These are phyloP conservation scores for Anhinga anhinga DNA, from an alignment of 2,113 vertebrate genomes.

Conservation along the genomic window DNA sequence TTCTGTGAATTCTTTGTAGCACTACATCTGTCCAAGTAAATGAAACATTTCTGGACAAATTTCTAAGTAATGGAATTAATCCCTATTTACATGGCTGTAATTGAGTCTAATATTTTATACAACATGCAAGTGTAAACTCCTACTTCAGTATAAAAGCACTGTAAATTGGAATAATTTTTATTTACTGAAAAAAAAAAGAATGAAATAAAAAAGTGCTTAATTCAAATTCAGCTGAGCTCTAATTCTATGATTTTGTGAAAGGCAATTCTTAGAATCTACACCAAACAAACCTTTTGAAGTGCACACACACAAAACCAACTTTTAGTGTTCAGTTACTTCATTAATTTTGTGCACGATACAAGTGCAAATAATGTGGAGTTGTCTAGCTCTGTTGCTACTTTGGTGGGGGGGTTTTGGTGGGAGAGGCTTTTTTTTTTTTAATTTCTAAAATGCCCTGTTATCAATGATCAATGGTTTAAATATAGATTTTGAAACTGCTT, in stretches of 20 bases:
- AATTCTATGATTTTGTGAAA: not conserved
- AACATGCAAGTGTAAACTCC: not conserved
- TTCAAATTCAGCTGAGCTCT: not conserved
- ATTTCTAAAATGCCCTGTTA: not conserved
- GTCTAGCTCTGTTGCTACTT: not conserved
- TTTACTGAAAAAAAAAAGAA: not conserved
- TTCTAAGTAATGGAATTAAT: not conserved
- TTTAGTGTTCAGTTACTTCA: not conserved
- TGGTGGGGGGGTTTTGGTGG: accelerated
- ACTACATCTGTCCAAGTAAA: not conserved
- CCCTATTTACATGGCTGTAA: not conserved
- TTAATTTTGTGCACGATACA: not conserved
- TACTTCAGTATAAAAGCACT: not conserved
- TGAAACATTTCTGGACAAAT: not conserved
- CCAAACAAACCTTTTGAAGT: not conserved
- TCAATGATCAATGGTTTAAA: not conserved
- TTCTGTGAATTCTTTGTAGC: not conserved
- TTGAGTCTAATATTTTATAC: not conserved
- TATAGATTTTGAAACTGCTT: not conserved
- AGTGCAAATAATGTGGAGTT: not conserved
- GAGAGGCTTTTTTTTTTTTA: not conserved
- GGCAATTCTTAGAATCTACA: not conserved
- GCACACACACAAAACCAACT: not conserved
- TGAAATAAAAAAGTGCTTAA: not conserved
- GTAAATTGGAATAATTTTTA: not conserved